Base-by-base conservation (phyloP, 2,113 vertebrate genomes). In the Sarotherodon lohbergeri region DNA sequence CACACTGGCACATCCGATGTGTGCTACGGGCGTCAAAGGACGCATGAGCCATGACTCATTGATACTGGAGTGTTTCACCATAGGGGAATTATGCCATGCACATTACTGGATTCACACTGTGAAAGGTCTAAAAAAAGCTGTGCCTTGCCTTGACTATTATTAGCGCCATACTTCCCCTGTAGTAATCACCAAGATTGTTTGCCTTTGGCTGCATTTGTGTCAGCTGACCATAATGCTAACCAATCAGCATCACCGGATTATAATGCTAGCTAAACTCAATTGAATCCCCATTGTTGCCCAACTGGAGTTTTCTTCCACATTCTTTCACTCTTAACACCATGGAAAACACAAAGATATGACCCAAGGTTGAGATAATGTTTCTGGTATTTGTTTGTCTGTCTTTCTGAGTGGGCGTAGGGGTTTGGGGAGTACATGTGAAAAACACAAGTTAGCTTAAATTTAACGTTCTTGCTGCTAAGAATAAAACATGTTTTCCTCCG, bases 401-500 rank as follows among this genome's bases (percentile, higher is more conserved):
- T 63, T 83, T 36, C 68, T 59, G 82, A 61, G 82, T 82, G 56
- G 66, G 79, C 32, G 73, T 56, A 78, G 46, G 73, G 71, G 10
- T 29, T 5, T 7, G 5, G 16, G 66, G 16, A 46, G 46, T 9
- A 29, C 6, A 22, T 61, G 36, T 80, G 66, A 91, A 88, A 89
- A 86, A 82, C 68, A 87, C 66, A 48, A 91, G 76, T 16, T 84
- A 87, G 83, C 83, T 85, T 82, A 87, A 87, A 93, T 90, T 93
- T 88, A 92, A 89, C 56, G 73, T 94, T 86, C 86, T 85, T 83
- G 89, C 81, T 87, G 83, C 92, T 91, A 91, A 91, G 86, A 92
- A 95, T 93, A 92, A 84, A 86, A 32, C 80, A 73, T 91, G 87
- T 95, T 94, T 94, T 88, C 87, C 85, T 91, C 39, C 24, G 7